Percentiles rank a stretch among this genome's conserved stretches.
phyloP scores from a whole-genome alignment of 2,797 vertebrate species.

The Neosilurus mollespiculum region DNA sequence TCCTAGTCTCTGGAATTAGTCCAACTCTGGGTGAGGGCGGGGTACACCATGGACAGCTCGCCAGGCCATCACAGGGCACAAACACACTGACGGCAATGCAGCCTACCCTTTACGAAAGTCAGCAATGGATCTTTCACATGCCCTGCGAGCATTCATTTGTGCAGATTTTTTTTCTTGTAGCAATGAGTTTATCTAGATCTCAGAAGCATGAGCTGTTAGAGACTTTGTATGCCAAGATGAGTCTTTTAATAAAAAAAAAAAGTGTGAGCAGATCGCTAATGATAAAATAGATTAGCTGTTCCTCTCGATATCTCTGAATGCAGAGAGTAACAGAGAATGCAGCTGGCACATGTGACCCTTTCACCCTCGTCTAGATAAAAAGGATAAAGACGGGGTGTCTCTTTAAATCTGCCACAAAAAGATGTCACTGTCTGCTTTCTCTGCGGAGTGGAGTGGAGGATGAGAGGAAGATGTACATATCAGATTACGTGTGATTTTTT shows the following conservation, averaged over 20 bases:
- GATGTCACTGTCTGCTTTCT: conserved; percentile 59
- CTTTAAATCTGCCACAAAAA: conserved; percentile 75
- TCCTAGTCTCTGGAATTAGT: too few species aligned
- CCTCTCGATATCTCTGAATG: background rate
- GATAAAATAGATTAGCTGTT: background rate
- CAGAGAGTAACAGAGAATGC: background rate
- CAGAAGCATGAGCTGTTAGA: background rate
- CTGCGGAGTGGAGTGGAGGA: conserved; percentile 20
- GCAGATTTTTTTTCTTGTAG: background rate
- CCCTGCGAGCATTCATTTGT: background rate
- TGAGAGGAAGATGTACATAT: conserved; percentile 11
- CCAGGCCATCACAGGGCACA: too few species aligned
- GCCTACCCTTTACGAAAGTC: too few species aligned
- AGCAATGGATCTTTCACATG: too few species aligned
- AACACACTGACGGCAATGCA: too few species aligned
- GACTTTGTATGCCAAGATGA: background rate
- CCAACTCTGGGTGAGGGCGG: too few species aligned
- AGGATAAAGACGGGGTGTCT: conserved; percentile 24
- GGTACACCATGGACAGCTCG: too few species aligned
- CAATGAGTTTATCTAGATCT: background rate
- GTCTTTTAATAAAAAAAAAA: background rate
- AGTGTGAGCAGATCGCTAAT: background rate
- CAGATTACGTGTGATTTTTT: background rate
- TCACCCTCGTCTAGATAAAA: background rate
- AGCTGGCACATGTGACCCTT: conserved; percentile 16